phyloP scores from a whole-genome alignment of 2,888 invertebrate species.

The Meiosimyza platycephala region DNA sequence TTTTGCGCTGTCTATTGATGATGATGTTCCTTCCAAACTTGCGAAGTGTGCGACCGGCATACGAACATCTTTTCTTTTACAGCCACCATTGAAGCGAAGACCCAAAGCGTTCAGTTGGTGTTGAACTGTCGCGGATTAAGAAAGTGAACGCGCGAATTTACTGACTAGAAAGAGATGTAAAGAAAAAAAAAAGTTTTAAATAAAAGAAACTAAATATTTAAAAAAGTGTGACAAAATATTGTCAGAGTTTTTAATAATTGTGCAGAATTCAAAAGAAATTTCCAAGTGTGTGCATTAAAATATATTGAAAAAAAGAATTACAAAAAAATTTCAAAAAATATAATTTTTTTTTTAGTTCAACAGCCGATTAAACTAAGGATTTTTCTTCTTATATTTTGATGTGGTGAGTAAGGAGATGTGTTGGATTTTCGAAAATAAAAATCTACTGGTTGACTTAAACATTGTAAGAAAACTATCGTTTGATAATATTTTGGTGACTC shows the following conservation, averaged over 20 bases:
- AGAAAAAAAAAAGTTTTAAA: slow-evolving; percentile 5
- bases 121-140: slow-evolving; percentile 22
- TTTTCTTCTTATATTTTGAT: too few relatives aligned
- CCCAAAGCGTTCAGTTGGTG: slow-evolving; percentile 19
- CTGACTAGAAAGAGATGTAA: too few relatives aligned
- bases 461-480: too few relatives aligned
- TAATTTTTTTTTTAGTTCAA: too few relatives aligned
- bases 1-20: neutral
- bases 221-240: neutral
- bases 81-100: slow-evolving; percentile 1
- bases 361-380: too few relatives aligned
- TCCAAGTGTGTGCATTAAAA: neutral
- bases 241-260: neutral
- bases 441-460: too few relatives aligned
- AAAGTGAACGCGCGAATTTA: slow-evolving; percentile 18
- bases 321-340: neutral
- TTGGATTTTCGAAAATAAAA: too few relatives aligned
- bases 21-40: slow-evolving; percentile 2
- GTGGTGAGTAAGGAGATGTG: too few relatives aligned
- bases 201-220: neutral
- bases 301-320: neutral
- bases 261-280: too few relatives aligned
- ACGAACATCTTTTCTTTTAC: slow-evolving; percentile 14
- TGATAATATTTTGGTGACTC: too few relatives aligned
- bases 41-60: neutral